phyloP scores from a whole-genome alignment of 2,113 vertebrate species.

The Tragelaphus buxtoni region DNA sequence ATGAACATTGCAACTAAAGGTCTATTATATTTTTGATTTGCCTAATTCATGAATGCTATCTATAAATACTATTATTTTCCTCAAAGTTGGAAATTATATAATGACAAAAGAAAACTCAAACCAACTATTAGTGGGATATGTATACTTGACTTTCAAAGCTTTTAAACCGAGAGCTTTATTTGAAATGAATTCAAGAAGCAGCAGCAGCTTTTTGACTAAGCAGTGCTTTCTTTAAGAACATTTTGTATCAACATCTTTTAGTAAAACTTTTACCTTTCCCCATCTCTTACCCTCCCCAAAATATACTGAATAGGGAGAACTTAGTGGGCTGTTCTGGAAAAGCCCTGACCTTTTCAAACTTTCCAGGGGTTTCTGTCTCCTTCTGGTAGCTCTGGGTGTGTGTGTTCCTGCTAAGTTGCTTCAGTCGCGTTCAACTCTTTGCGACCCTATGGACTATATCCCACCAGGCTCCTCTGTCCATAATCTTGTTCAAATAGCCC shows the following conservation, averaged over 20 bases:
- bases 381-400: background rate
- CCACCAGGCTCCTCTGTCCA: background rate
- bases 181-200: background rate
- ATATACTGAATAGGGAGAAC: background rate
- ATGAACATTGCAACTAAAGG: background rate
- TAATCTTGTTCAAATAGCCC: background rate
- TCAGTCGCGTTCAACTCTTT: background rate
- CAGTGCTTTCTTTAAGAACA: background rate
- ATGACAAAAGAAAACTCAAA: constrained; percentile 15
- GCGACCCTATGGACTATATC: background rate
- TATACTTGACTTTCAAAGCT: background rate
- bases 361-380: background rate
- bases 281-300: background rate
- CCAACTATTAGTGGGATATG: background rate
- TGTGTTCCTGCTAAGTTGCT: background rate
- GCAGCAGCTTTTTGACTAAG: background rate
- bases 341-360: background rate
- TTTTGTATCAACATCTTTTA: background rate
- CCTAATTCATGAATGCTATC: background rate
- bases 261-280: background rate
- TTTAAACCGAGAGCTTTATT: background rate
- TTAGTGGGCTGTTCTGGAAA: background rate
- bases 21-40: constrained; percentile 31
- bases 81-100: constrained; percentile 25
- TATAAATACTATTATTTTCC: constrained; percentile 42